Base-by-base conservation (phyloP, 2,113 vertebrate genomes). In the Semnopithecus entellus region DNA sequence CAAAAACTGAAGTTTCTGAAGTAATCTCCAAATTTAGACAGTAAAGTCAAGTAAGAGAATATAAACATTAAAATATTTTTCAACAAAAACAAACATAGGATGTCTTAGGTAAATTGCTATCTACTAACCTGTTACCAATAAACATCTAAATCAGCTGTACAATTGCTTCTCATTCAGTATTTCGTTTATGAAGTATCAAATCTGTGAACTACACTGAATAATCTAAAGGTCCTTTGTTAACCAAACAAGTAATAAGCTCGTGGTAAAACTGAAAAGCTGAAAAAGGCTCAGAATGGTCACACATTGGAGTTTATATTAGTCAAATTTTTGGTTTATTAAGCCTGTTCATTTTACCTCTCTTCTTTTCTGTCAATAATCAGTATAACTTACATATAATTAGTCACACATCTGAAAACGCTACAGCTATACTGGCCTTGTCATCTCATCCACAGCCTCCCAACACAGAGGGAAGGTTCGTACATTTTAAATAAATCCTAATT, bases 41-140 rank as follows among this genome's bases (percentile, higher is more conserved):
- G 48, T 35, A 92, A 87, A 84, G 16, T 61, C 50, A 82, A 64
- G 13, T 45, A 91, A 94, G 20, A 90, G 7, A 94, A 88, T 52
- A 95, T 32, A 88, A 82, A 94, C 83, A 57, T 11, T 10, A 16
- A 96, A 96, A 32, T 89, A 90, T 45, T 78, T 78, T 92, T 92
- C 22, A 96, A 87, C 75, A 93, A 81, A 88, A 95, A 76, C 57
- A 96, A 96, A 83, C 5, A 86, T 0, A 81, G 7, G 0, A 48
- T 87, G 70, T 45, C 57, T 84, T 75, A 50, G 8, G 22, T 45
- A 85, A 96, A 83, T 61, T 50, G 64, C 22, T 78, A 76, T 3
- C 57, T 70, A 84, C 9, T 72, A 13, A 3, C 52, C 48, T 70
- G 10, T 59, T 90, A 57, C 4, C 14, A 66, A 90, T 45, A 79